Base-by-base conservation (phyloP, 2,113 vertebrate species). In the Pachypanchax playfairii region DNA sequence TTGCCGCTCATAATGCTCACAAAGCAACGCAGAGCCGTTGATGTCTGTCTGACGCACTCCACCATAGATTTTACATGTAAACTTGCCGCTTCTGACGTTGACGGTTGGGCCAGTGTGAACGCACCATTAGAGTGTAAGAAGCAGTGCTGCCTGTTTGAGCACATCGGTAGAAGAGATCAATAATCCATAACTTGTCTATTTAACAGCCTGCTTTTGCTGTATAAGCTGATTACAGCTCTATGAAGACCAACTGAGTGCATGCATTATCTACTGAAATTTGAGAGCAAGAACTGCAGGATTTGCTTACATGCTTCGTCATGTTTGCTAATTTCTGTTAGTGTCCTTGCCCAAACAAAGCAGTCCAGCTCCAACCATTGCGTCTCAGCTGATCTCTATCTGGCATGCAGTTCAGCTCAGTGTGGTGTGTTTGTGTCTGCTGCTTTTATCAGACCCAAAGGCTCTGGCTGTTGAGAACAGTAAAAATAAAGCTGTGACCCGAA, bases 111-210 rank as follows among this genome's bases (percentile, higher is more conserved):
- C n/a, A n/a, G n/a, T n/a, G n/a, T n/a, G n/a, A n/a, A 11, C 1
- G 4, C 53, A 28, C 55, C 52, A 64, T 24, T 4, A 20, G 52
- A 43, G 70, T 57, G 61, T 67, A 60, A 48, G 60, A 73, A 69
- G 55, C 38, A 7, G 65, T 52, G 71, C 65, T 59, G 78, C 78
- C 51, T 80, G 77, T 77, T 62, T 75, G 50, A 70, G 81, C 82
- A 73, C 58, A 83, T 56, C 53, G 65, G 49, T 48, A 53, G 63
- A 42, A 56, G 60, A 75, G 55, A 60, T 54, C 58, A 36, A 50
- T 60, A 73, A 59, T 83, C 67, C 70, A 42, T 36, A 68, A 49
- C 49, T 65, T 50, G 66, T 73, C 72, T 68, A 35, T 49, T 24
- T 69, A 65, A 73, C 61, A 75, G 73, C 59, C 52, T 12, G 68